phyloP scores from a whole-genome alignment of 2,888 invertebrate species.

The Trachelus iudaicus region DNA sequence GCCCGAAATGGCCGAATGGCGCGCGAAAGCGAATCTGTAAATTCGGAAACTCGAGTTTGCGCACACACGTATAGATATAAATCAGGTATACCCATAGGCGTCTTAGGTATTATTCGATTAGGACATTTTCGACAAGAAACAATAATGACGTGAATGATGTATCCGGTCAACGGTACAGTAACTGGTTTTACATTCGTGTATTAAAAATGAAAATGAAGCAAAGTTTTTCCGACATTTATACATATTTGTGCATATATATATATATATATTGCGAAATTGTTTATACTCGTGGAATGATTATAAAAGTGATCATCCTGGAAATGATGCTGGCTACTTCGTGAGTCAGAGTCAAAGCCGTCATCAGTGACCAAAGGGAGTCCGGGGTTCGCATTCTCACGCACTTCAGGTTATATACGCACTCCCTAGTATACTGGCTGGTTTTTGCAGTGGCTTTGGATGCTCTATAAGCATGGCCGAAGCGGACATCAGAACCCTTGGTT shows the following conservation, averaged over 20 bases:
- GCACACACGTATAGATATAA: not conserved
- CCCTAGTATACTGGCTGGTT: not conserved
- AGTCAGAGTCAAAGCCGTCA: not conserved
- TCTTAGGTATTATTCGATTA: not conserved
- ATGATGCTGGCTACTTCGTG: not conserved
- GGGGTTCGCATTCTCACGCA: not conserved
- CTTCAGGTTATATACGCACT: not conserved
- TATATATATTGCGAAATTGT: not conserved
- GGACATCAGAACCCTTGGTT: not conserved
- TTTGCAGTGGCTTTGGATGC: not conserved
- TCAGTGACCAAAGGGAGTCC: not conserved
- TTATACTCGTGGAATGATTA: not conserved
- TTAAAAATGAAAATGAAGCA: not conserved
- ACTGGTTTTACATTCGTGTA: not conserved
- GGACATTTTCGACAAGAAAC: not conserved
- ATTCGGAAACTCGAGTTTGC: not conserved
- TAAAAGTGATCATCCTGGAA: not conserved
- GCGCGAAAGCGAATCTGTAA: not conserved
- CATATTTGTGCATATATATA: not conserved
- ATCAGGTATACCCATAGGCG: not conserved
- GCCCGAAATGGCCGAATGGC: not conserved
- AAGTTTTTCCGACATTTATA: not conserved
- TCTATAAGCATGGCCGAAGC: not conserved
- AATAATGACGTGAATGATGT: not conserved
- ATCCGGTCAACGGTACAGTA: not conserved